phyloP scores from a whole-genome alignment of 2,113 vertebrate species.

The Chloropsis cyanopogon region DNA sequence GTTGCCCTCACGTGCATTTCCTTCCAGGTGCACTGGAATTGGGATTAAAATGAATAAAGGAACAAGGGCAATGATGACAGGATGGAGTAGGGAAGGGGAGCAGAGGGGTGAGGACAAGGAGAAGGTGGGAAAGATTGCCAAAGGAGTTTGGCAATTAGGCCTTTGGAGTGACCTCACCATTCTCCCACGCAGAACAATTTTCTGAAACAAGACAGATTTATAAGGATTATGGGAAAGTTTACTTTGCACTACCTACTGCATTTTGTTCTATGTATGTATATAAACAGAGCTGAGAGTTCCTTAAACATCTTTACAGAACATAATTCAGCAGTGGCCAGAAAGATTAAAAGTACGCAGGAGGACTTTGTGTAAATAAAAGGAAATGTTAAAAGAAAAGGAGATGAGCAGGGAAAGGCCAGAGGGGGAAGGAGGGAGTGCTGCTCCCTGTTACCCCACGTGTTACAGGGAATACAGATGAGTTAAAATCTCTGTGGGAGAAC shows the following conservation, averaged over 20 bases:
- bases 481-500: not conserved
- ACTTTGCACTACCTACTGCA: constrained; percentile 35
- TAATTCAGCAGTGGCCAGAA: not conserved
- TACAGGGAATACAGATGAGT: not conserved
- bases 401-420: not conserved
- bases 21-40: not conserved
- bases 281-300: constrained; percentile 17
- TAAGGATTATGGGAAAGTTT: constrained; percentile 50
- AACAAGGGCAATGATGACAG: not conserved
- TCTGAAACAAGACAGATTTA: constrained; percentile 46
- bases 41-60: not conserved
- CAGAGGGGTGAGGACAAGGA: constrained; percentile 13
- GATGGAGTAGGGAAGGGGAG: not conserved
- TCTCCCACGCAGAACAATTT: constrained; percentile 40
- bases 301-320: not conserved
- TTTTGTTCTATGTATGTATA: not conserved
- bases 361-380: not conserved
- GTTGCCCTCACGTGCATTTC: not conserved
- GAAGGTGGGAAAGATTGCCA: constrained; percentile 25
- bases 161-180: constrained; percentile 24
- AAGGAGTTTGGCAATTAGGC: not conserved
- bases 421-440: not conserved
- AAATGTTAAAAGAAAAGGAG: not conserved
- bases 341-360: not conserved
- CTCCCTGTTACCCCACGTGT: not conserved